A percentile compares a stretch with the other conserved stretches of the same genome.
These are phyloP conservation scores for Echiichthys vipera DNA, from an alignment of 2,797 vertebrate species.

Conservation along the genomic window DNA sequence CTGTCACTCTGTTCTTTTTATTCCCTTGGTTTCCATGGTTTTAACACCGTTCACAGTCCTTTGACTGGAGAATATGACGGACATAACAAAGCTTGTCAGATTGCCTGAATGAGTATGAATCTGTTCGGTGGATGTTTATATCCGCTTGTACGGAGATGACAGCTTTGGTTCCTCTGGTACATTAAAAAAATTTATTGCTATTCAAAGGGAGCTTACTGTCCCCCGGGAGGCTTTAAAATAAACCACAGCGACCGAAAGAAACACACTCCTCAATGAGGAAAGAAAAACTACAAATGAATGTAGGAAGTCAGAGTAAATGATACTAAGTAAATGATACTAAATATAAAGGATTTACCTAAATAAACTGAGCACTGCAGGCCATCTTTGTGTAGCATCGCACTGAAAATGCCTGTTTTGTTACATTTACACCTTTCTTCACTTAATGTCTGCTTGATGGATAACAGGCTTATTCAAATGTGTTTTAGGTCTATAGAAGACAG, in stretches of 20 bases:
- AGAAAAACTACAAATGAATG: slow-evolving; percentile 5
- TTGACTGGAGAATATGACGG: slow-evolving; percentile 48
- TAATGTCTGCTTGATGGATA: neutral
- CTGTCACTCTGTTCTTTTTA: slow-evolving; percentile 59
- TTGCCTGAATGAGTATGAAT: slow-evolving; percentile 56
- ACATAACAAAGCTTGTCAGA: slow-evolving; percentile 58
- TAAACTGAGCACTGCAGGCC: neutral
- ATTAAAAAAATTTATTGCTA: slow-evolving; percentile 31
- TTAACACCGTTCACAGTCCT: slow-evolving; percentile 34
- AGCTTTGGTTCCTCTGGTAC: slow-evolving; percentile 19
- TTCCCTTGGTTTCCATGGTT: slow-evolving; percentile 56
- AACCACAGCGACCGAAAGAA: slow-evolving; percentile 8
- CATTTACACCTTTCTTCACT: neutral
- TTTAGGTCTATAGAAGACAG: neutral
- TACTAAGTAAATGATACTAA: neutral
- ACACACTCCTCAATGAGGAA: neutral
- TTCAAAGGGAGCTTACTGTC: slow-evolving; percentile 32
- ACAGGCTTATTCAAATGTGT: neutral
- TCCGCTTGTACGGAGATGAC: slow-evolving; percentile 46
- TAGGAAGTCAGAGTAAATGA: neutral
- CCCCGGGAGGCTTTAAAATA: slow-evolving; percentile 36
- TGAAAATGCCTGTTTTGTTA: neutral
- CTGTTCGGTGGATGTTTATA: slow-evolving; percentile 38
- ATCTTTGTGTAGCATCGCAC: neutral
- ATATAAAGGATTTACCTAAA: slow-evolving; percentile 1